Conservation (phyloP, 2,888 invertebrate genomes). For the Ommatoiulus sabulosus region DNA sequence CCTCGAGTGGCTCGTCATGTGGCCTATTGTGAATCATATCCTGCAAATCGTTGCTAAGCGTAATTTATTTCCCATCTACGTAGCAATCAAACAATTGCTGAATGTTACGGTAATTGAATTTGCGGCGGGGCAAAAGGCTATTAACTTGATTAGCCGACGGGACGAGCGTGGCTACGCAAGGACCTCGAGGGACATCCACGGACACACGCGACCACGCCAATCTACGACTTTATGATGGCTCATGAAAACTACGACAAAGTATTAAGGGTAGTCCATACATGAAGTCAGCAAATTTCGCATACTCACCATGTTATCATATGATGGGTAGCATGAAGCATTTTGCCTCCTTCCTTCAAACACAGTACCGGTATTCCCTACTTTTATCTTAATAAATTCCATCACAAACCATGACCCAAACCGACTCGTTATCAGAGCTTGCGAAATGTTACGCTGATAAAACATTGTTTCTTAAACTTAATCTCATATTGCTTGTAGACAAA, state of each 20-base stretch:
- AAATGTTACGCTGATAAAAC: too few species aligned
- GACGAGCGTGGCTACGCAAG: not conserved
- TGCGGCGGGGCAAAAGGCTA: constrained; percentile 52
- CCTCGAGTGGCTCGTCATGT: constrained; percentile 21
- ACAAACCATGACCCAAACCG: too few species aligned
- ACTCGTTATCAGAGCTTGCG: too few species aligned
- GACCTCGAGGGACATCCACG: constrained; percentile 20
- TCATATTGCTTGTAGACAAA: too few species aligned
- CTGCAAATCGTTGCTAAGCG: constrained; percentile 49
- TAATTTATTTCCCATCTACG: constrained; percentile 52
- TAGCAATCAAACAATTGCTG: constrained; percentile 50
- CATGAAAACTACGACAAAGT: not conserved
- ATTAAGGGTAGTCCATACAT: not conserved
- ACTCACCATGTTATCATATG: too few species aligned
- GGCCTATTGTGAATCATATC: constrained; percentile 50
- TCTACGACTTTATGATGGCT: not conserved
- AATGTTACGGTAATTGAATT: constrained; percentile 48
- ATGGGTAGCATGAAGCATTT: too few species aligned
- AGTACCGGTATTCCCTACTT: too few species aligned
- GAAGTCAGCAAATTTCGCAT: not conserved
- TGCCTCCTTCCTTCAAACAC: too few species aligned
- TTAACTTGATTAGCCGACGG: constrained; percentile 51
- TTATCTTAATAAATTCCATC: too few species aligned
- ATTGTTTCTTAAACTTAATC: too few species aligned
- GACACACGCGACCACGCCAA: not conserved